Evolutionary conservation across 2,113 vertebrate species (phyloP).

Genomic region (Pogonocichla stellata): DNA sequence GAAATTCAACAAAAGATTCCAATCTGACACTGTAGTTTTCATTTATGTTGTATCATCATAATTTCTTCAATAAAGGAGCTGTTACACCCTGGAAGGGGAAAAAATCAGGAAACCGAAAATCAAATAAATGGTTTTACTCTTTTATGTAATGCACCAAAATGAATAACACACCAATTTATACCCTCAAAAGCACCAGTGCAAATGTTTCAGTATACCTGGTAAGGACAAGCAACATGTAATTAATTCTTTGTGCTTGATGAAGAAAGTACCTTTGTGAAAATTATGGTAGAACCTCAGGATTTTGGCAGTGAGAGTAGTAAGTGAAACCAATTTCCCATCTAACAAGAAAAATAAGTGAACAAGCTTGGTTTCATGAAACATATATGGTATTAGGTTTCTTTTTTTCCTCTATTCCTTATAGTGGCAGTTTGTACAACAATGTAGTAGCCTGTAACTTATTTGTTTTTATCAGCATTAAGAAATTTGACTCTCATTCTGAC

Average conservation of each 20-base stretch:
- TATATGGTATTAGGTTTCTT: neutral
- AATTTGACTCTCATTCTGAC: neutral
- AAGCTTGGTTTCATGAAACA: neutral
- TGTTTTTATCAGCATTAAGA: neutral
- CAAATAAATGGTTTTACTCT: neutral
- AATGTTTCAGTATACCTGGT: neutral
- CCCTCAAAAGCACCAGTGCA: neutral
- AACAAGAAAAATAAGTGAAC: neutral
- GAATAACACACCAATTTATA: neutral
- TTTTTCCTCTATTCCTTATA: rapidly evolving
- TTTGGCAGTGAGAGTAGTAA: neutral
- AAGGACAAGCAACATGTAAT: neutral
- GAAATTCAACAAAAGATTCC: neutral
- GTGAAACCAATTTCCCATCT: neutral
- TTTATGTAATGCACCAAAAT: neutral
- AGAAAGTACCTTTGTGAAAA: neutral
- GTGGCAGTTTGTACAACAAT: neutral
- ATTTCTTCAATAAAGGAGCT: neutral
- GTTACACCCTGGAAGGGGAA: neutral
- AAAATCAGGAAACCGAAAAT: neutral
- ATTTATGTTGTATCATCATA: neutral
- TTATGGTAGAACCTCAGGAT: neutral
- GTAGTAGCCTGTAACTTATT: neutral
- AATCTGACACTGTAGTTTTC: neutral
- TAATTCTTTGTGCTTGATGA: neutral